Conservation (phyloP, 2,888 invertebrate genomes). For the Dicyrtomina minuta region DNA sequence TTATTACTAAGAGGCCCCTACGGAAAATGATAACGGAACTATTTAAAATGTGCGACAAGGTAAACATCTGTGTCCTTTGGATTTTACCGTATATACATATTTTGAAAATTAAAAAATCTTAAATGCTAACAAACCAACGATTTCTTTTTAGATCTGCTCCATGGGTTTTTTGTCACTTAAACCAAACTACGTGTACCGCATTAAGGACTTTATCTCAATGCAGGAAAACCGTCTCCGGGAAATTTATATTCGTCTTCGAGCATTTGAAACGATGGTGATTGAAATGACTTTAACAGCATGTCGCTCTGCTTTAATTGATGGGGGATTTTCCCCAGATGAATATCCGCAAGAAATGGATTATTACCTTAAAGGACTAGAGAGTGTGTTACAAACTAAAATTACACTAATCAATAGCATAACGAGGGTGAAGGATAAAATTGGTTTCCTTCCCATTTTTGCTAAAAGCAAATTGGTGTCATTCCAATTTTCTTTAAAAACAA, state of each 20-base stretch:
- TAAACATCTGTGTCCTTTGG: no score
- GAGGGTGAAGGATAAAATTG: no score
- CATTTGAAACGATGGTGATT: conserved; percentile 57
- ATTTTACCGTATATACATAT: no score
- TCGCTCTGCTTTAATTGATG: conserved; percentile 69
- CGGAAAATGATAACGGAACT: conserved; percentile 71
- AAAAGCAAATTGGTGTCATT: no score
- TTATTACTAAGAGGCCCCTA: conserved; percentile 71
- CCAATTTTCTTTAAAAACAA: no score
- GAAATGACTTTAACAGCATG: conserved; percentile 70
- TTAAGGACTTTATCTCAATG: conserved; percentile 41
- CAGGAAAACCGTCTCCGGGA: conserved; percentile 46
- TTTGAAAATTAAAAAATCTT: no score
- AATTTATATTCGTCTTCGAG: conserved; percentile 56
- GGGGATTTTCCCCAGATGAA: conserved; percentile 79
- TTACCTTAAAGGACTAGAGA: conserved; percentile 44
- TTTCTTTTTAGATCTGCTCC: conserved; percentile 34
- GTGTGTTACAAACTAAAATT: no score
- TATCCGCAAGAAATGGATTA: conserved; percentile 49
- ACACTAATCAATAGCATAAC: no score
- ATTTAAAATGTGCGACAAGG: conserved; percentile 67
- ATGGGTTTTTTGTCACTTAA: conserved; percentile 46
- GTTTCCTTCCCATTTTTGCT: no score
- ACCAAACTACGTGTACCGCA: conserved; percentile 35
- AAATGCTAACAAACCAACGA: no score